phyloP scores from a whole-genome alignment of 2,113 vertebrate species.

The Pampusana beccarii region DNA sequence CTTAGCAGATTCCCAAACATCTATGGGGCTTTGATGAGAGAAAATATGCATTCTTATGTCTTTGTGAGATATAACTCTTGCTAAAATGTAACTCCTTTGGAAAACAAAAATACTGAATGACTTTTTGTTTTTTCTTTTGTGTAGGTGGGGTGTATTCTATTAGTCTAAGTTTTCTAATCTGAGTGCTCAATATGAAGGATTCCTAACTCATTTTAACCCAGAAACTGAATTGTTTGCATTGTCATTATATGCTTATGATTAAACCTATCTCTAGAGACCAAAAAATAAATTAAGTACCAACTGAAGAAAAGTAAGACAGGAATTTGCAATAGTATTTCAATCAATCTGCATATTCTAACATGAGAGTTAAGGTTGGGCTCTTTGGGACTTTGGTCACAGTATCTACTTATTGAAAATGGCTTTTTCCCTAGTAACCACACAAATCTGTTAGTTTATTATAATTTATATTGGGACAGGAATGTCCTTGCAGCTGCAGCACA shows the following conservation, averaged over 20 bases:
- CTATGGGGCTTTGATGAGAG: neutral
- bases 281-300: slow-evolving; percentile 32
- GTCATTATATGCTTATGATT: slow-evolving; percentile 30
- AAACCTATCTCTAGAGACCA: neutral
- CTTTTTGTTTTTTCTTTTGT: neutral
- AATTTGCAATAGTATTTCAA: slow-evolving; percentile 17
- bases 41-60: neutral
- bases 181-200: neutral
- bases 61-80: neutral
- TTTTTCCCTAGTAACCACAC: neutral
- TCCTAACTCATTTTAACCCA: slow-evolving; percentile 10
- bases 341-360: neutral
- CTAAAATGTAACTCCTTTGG: neutral
- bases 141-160: neutral
- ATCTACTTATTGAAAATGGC: neutral
- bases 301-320: slow-evolving; percentile 8
- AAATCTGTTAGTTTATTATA: neutral
- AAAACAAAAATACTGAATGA: neutral
- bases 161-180: neutral
- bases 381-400: neutral
- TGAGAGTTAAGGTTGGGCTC: neutral
- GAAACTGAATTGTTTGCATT: neutral
- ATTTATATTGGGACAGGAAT: neutral
- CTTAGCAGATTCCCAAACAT: neutral
- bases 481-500: neutral